phyloP scores from a whole-genome alignment of 2,888 invertebrate species.

The Eupithecia inturbata region DNA sequence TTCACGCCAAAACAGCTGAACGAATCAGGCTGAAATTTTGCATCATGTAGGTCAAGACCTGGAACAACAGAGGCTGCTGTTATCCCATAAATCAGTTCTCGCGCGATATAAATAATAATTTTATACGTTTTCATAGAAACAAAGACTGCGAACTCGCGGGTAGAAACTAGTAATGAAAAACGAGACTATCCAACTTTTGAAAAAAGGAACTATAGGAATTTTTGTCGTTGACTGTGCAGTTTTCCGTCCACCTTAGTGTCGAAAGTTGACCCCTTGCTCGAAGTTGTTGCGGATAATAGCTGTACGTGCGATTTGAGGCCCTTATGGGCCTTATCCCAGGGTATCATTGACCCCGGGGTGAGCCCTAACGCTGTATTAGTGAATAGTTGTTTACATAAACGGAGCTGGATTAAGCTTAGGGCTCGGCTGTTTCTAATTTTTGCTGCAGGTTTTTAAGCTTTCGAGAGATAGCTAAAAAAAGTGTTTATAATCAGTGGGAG shows the following conservation, averaged over 20 bases:
- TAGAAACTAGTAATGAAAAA: too few species aligned
- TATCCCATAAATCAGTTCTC: too few species aligned
- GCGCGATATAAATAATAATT: too few species aligned
- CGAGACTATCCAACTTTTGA: too few species aligned
- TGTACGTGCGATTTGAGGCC: slow-evolving; percentile 10
- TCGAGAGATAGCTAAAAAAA: not conserved
- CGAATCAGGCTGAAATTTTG: too few species aligned
- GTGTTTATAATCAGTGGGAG: not conserved
- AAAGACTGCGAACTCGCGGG: too few species aligned
- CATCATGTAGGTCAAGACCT: too few species aligned
- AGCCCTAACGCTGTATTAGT: slow-evolving; percentile 58
- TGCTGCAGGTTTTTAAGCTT: not conserved
- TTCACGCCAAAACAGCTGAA: too few species aligned
- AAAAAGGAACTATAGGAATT: not conserved
- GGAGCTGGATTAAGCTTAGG: not conserved
- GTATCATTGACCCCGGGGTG: slow-evolving; percentile 66
- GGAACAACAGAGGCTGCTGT: too few species aligned
- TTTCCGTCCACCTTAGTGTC: slow-evolving; percentile 3
- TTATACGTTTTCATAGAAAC: too few species aligned
- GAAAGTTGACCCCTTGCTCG: slow-evolving; percentile 11
- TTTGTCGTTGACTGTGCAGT: not conserved
- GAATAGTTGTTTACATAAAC: slow-evolving; percentile 57
- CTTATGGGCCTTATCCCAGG: slow-evolving; percentile 46
- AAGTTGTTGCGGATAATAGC: slow-evolving; percentile 8
- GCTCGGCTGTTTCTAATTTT: not conserved